These are phyloP conservation scores for Pseudomyrmex sp. DNA, from an alignment of 1,140 invertebrate species.

Conservation along the genomic window DNA sequence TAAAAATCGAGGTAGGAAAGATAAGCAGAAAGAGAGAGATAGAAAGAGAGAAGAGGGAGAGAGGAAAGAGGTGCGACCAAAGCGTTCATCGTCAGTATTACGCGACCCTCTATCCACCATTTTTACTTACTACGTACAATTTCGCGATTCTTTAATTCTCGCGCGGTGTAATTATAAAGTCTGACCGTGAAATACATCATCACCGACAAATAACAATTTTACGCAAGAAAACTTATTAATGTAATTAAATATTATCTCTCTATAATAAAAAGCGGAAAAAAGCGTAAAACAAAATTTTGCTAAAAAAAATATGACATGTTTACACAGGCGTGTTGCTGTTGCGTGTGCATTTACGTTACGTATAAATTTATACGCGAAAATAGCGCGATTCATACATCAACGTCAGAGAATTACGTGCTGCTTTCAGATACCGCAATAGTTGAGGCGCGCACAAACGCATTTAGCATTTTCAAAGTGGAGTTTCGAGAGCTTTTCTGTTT, in stretches of 20 bases:
- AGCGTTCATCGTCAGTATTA: conserved; percentile 7
- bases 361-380: conserved; percentile 22
- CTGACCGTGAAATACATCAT: conserved; percentile 3
- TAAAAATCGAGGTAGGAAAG: conserved; percentile 61
- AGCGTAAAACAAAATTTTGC: neutral
- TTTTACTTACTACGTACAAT: neutral
- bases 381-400: conserved; percentile 25
- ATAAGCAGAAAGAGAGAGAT: too few species aligned
- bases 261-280: neutral
- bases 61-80: conserved; percentile 2
- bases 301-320: neutral
- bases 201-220: neutral
- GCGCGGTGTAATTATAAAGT: neutral
- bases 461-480: conserved; percentile 25
- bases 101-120: neutral
- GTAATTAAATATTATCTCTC: neutral
- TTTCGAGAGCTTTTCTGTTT: neutral
- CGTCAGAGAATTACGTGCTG: conserved; percentile 20
- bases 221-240: conserved; percentile 4
- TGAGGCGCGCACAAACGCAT: conserved; percentile 40
- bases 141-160: neutral
- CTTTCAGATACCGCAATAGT: conserved; percentile 15
- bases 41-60: too few species aligned
- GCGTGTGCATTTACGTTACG: conserved; percentile 1
- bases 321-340: neutral